Evolutionary conservation across 2,797 vertebrate genomes (phyloP), one percentile per base, ranked within the genome.

Genomic region (Pyrocephalus nanus): DNA sequence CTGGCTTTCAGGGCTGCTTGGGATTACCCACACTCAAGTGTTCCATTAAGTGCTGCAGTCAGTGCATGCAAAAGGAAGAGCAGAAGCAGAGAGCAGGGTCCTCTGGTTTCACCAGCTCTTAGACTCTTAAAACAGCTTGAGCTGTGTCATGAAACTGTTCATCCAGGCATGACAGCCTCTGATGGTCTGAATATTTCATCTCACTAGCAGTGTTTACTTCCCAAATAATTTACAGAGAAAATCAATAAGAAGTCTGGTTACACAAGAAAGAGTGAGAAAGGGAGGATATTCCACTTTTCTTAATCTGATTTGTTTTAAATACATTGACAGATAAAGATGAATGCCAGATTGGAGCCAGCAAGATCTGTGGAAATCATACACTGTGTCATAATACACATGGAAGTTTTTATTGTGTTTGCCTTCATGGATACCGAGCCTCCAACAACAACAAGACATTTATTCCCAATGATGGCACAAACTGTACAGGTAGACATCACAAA

Each of bases 401-500:
- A 90, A 99, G 99, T 93, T 99, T 98, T 98, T 99, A 98, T 76
- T 99, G 99, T 10, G 97, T 98, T 89, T 99, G 99, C 84, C 95
- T 98, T 17, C 45, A 95, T 43, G 99, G 99, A 48, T 99, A 98
- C 96, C 98, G 93, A 62, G 98, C 99, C 12, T 98, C 99, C 17
- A 99, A 99, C 97, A 98, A 98, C 97, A 98, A 98, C 97, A 79
- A 61, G 51, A 95, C 95, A 2, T 99, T 99, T 97, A 99, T 99
- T 96, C 99, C 99, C 51, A 99, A 99, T 12, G 99, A 99, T 57
- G 99, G 99, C 86, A 99, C 99, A 0, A 98, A 98, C 95, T 99
- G 99, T 93, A 98, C 97, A 94, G 99, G 99, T 99, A 97, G 97
- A 38, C 11, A 23, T 61, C n/a, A 11, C 25, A 76, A 58, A 32